Evolutionary conservation across 1,140 invertebrate genomes (phyloP).

Genomic region (Ruditapes philippinarum): DNA sequence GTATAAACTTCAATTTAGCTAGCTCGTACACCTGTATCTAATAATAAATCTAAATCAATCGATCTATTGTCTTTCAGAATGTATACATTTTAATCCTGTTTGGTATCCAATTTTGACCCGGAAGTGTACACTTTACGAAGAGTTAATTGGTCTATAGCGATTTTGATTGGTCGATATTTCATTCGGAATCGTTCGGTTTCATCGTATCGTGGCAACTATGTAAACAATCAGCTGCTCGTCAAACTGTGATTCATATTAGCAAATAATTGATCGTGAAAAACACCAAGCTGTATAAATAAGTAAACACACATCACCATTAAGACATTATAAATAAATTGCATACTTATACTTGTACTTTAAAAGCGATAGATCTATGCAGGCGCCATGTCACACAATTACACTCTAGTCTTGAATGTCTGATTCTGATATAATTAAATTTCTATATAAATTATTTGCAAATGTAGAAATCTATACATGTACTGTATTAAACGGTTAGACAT

Average conservation of each 20-base stretch:
- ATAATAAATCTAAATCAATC: background rate
- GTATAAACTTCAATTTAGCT: background rate
- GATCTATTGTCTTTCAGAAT: background rate
- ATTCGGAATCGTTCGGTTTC: background rate
- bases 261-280: background rate
- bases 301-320: background rate
- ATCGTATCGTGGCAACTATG: slow-evolving; percentile 60
- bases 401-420: no score
- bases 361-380: no score
- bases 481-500: no score
- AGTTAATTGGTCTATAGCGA: background rate
- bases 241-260: slow-evolving; percentile 27
- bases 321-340: background rate
- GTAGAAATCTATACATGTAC: no score
- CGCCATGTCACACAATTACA: no score
- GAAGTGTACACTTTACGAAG: slow-evolving; percentile 45
- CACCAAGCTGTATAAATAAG: background rate
- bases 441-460: no score
- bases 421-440: no score
- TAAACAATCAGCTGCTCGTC: slow-evolving; percentile 51
- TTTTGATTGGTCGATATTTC: slow-evolving; percentile 57
- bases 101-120: slow-evolving; percentile 45
- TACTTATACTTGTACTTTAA: no score
- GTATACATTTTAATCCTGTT: background rate
- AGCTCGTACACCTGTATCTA: background rate